Conservation (phyloP, 1,140 invertebrate genomes). For the Saxidomus purpurata region DNA sequence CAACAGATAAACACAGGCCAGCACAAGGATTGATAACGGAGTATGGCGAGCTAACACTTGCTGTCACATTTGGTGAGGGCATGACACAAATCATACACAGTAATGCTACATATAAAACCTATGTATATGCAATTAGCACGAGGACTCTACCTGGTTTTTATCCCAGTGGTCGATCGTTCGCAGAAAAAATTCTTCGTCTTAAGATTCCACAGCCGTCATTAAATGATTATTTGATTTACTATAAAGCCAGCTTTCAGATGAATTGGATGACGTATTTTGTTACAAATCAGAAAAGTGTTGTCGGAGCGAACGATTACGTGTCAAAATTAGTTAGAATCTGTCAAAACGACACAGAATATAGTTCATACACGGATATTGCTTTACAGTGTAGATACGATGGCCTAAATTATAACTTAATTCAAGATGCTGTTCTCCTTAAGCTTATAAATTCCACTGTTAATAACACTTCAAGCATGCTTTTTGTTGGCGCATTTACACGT, state of each 20-base stretch:
- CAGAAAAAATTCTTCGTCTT: background rate
- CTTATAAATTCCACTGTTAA: background rate
- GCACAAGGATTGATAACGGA: background rate
- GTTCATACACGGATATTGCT: constrained; percentile 27
- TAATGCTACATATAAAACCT: background rate
- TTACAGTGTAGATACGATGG: background rate
- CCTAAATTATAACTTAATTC: constrained; percentile 4
- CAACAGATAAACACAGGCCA: constrained; percentile 5
- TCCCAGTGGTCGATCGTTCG: no score
- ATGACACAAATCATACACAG: background rate
- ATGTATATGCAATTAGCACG: constrained; percentile 27
- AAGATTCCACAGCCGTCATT: background rate
- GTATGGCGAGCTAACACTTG: background rate
- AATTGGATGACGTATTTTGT: constrained; percentile 9
- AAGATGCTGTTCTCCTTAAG: background rate
- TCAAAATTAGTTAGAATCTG: constrained; percentile 30
- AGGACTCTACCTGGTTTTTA: background rate
- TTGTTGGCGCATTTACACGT: constrained; percentile 19
- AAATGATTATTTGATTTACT: constrained; percentile 13
- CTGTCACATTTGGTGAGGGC: constrained; percentile 19
- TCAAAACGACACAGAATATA: background rate
- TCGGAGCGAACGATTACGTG: background rate
- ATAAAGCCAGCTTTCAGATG: constrained; percentile 7
- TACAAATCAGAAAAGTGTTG: constrained; percentile 25
- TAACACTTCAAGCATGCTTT: background rate